A percentile compares a stretch with the other conserved stretches of the same genome.
Evolutionary conservation across 2,797 vertebrate species (phyloP).

Genomic region (Pseudocheirus occidentalis): DNA sequence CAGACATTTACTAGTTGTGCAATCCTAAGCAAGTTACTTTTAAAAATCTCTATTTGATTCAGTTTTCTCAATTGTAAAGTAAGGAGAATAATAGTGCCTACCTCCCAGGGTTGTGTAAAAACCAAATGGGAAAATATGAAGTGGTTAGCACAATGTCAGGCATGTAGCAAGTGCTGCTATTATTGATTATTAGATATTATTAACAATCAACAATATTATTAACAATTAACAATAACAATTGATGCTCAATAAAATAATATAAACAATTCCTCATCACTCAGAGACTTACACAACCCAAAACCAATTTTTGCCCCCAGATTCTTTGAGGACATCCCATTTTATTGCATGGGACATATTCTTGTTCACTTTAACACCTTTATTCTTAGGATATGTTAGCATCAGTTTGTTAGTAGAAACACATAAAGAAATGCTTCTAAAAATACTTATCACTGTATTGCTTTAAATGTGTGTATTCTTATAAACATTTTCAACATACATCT

Average conservation of each 20-base stretch:
- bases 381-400: neutral
- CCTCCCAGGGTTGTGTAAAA: too few species aligned
- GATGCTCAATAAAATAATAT: neutral
- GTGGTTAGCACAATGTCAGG: too few species aligned
- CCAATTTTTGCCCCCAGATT: neutral
- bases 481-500: slow-evolving; percentile 10
- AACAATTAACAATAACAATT: too few species aligned
- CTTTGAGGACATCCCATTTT: neutral
- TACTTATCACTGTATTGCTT: neutral
- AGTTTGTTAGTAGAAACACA: neutral
- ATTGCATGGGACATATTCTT: neutral
- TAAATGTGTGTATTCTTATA: neutral
- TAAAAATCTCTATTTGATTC: too few species aligned
- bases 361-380: neutral
- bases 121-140: too few species aligned
- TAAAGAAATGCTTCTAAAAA: neutral
- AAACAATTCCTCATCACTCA: neutral
- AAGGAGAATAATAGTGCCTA: too few species aligned
- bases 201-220: too few species aligned
- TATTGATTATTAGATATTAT: too few species aligned
- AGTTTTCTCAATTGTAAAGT: too few species aligned
- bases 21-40: too few species aligned
- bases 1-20: too few species aligned
- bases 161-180: too few species aligned
- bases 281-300: neutral